A percentile compares a stretch with the other conserved stretches of the same genome.
These are phyloP conservation scores for Brachypteracias leptosomus DNA, from an alignment of 2,113 vertebrate species.

Conservation along the genomic window DNA sequence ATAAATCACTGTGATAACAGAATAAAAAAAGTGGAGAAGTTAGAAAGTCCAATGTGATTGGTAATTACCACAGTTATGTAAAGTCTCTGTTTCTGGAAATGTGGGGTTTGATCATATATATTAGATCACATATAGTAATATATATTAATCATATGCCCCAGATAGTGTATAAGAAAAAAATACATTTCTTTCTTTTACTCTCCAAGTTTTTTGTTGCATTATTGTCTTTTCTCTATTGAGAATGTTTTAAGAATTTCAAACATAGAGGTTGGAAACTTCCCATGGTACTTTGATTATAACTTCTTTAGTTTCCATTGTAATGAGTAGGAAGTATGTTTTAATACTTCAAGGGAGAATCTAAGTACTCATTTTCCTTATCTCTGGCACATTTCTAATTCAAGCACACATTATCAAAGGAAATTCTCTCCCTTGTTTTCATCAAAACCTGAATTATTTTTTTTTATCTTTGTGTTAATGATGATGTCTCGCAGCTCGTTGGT, in stretches of 20 bases:
- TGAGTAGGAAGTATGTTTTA: background rate
- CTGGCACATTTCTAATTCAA: background rate
- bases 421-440: background rate
- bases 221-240: background rate
- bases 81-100: background rate
- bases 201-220: background rate
- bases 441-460: background rate
- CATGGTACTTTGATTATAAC: background rate
- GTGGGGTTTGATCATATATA: background rate
- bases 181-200: background rate
- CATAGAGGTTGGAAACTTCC: background rate
- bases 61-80: background rate
- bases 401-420: background rate
- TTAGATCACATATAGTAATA: background rate
- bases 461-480: background rate
- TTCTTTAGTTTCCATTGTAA: background rate
- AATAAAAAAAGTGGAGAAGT: background rate
- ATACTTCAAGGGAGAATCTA: background rate
- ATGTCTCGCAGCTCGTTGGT: background rate
- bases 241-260: background rate
- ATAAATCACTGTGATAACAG: background rate
- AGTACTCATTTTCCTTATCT: background rate
- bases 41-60: background rate
- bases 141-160: background rate
- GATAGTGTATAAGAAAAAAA: background rate